Conservation (phyloP, 2,113 vertebrate genomes). For the Loxodonta africana region DNA sequence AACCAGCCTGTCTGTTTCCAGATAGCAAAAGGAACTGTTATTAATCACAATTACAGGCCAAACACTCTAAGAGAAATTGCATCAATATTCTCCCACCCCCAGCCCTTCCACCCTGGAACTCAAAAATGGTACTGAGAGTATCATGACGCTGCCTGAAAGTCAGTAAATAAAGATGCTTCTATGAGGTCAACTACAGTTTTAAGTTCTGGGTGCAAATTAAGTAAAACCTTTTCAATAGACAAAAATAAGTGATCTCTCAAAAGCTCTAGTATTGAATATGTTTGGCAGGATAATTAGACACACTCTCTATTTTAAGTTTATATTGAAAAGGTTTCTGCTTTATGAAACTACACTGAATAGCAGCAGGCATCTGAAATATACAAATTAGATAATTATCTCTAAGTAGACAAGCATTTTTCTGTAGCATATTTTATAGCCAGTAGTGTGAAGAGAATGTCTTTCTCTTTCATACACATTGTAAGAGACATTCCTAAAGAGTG, state of each 20-base stretch:
- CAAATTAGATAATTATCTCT: conserved; percentile 59
- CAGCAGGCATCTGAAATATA: conserved; percentile 49
- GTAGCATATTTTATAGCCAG: conserved; percentile 49
- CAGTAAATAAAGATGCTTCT: conserved; percentile 90
- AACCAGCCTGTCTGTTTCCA: conserved; percentile 96
- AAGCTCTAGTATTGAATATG: background rate
- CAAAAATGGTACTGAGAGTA: conserved; percentile 86
- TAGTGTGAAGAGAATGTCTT: conserved; percentile 22
- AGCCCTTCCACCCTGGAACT: conserved; percentile 83
- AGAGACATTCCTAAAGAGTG: background rate
- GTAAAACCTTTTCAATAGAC: conserved; percentile 65
- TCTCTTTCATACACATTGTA: conserved; percentile 57
- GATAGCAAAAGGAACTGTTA: conserved; percentile 96
- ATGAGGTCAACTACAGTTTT: conserved; percentile 87
- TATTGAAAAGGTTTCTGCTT: conserved; percentile 41
- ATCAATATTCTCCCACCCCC: conserved; percentile 90
- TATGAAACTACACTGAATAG: conserved; percentile 47
- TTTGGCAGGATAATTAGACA: conserved; percentile 59
- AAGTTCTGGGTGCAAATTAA: conserved; percentile 79
- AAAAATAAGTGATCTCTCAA: conserved; percentile 54
- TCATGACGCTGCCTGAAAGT: conserved; percentile 91
- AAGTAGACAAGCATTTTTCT: conserved; percentile 63
- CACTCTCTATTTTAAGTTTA: conserved; percentile 53
- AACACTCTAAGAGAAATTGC: conserved; percentile 91
- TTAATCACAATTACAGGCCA: conserved; percentile 99